phyloP scores from a whole-genome alignment of 2,113 vertebrate species.

The Perognathus longimembris region DNA sequence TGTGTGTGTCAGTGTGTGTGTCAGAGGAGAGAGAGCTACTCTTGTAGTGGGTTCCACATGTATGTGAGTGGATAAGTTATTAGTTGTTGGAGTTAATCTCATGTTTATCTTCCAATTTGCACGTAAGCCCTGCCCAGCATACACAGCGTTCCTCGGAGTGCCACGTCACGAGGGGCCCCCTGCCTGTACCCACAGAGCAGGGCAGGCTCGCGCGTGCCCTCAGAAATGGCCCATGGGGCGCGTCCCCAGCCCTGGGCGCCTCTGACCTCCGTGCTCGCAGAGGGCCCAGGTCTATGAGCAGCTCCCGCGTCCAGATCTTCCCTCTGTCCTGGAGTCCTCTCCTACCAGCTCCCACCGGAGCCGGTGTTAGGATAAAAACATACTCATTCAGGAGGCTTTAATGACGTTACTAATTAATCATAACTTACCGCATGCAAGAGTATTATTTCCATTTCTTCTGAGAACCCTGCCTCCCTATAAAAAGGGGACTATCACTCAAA shows the following conservation, averaged over 20 bases:
- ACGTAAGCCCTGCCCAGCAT: background rate
- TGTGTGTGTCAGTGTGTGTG: background rate
- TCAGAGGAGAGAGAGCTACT: background rate
- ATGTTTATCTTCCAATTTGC: background rate
- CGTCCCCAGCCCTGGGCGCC: too few species aligned
- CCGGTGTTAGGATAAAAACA: background rate
- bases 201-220: too few species aligned
- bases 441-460: slow-evolving; percentile 19
- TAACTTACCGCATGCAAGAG: slow-evolving; percentile 21
- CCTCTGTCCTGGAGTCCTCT: background rate
- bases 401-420: background rate
- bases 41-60: background rate
- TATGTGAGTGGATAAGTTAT: background rate
- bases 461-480: background rate
- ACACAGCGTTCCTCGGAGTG: background rate
- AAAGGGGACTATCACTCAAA: slow-evolving; percentile 58
- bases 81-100: background rate
- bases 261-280: background rate
- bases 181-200: too few species aligned
- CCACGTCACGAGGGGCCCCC: background rate
- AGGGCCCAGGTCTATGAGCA: background rate
- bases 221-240: too few species aligned
- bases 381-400: slow-evolving; percentile 36
- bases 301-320: background rate
- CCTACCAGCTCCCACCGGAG: background rate